Conservation (phyloP, 2,888 invertebrate genomes). For the Hirudinaria manillensis region DNA sequence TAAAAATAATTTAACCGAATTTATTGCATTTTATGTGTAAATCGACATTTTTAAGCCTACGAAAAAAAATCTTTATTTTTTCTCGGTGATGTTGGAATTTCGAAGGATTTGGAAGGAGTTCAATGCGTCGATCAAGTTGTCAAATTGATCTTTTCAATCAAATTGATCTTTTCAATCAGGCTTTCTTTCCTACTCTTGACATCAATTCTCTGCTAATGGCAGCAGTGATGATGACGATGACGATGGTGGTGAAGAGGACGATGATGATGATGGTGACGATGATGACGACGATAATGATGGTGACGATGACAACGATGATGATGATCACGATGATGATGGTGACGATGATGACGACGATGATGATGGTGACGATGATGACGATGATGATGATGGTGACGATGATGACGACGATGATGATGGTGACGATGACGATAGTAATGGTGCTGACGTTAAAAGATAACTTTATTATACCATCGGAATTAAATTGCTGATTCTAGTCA, state of each 20-base stretch:
- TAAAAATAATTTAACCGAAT: too few species aligned
- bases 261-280: not conserved
- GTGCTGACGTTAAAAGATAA: not conserved
- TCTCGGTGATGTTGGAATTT: too few species aligned
- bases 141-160: too few species aligned
- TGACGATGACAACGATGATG: constrained; percentile 21
- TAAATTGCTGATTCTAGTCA: too few species aligned
- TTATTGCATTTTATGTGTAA: too few species aligned
- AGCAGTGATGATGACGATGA: not conserved
- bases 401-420: constrained; percentile 24
- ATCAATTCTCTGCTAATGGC: not conserved
- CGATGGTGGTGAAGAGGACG: constrained; percentile 2
- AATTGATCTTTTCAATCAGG: too few species aligned
- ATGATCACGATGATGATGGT: constrained; percentile 22
- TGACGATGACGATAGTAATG: constrained; percentile 20
- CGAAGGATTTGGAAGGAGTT: too few species aligned
- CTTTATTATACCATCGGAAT: too few species aligned
- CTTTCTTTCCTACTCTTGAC: not conserved
- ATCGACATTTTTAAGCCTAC: too few species aligned
- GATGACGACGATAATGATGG: not conserved
- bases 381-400: constrained; percentile 24
- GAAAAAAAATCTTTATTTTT: too few species aligned
- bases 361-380: constrained; percentile 24
- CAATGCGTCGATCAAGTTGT: too few species aligned
- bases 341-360: constrained; percentile 24